Conservation (phyloP, 2,888 invertebrate genomes). For the Dilophus febrilis region DNA sequence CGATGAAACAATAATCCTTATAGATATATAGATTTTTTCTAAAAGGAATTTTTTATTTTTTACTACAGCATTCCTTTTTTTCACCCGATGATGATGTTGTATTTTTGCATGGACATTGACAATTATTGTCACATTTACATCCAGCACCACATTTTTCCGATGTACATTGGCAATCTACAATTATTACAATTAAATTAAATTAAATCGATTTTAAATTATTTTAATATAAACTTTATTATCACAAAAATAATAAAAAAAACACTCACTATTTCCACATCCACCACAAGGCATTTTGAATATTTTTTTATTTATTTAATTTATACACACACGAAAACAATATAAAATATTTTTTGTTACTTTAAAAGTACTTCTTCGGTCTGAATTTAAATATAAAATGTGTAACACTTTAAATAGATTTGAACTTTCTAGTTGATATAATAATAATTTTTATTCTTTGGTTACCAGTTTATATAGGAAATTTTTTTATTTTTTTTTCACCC, state of each 20-base stretch:
- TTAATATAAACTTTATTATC: background rate
- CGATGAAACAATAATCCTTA: background rate
- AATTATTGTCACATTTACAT: conserved; percentile 3
- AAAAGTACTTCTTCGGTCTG: too few species aligned
- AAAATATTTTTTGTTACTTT: too few species aligned
- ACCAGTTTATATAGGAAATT: too few species aligned
- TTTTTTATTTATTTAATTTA: background rate
- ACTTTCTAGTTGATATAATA: too few species aligned
- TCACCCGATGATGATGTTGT: background rate
- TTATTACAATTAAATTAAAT: too few species aligned
- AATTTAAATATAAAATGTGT: too few species aligned
- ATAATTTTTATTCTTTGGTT: too few species aligned
- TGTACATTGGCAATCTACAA: conserved; percentile 2
- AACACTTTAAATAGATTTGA: too few species aligned
- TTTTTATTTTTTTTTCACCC: too few species aligned
- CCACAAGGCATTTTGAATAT: conserved; percentile 8
- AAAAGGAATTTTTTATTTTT: background rate
- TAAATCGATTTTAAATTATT: too few species aligned
- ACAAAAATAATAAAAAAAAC: background rate
- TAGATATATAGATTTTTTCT: background rate
- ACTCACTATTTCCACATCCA: conserved; percentile 8
- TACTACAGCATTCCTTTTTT: conserved; percentile 2
- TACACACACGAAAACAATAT: too few species aligned
- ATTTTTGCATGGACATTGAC: conserved; percentile 1
- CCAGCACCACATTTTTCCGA: background rate